These are phyloP conservation scores for Eulithis prunata DNA, from an alignment of 2,888 invertebrate species.

Conservation along the genomic window DNA sequence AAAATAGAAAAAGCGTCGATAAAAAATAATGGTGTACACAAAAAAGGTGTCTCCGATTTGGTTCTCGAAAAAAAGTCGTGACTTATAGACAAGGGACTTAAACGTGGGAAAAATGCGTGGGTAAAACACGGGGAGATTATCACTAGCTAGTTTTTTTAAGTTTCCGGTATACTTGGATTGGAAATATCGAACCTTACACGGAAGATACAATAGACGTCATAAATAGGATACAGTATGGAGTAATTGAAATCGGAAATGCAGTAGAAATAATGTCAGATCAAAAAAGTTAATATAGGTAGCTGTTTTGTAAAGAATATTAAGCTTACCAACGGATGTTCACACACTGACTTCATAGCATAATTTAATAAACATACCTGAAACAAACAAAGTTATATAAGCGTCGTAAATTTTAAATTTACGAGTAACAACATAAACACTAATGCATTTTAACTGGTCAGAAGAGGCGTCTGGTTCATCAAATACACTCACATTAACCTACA, in stretches of 20 bases:
- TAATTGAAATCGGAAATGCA: constrained; percentile 13
- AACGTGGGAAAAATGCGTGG: constrained; percentile 70
- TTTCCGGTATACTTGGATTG: constrained; percentile 52
- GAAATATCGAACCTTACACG: constrained; percentile 20
- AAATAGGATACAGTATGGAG: constrained; percentile 1
- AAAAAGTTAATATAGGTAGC: no score
- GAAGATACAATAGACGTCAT: constrained; percentile 2
- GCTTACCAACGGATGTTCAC: constrained; percentile 19
- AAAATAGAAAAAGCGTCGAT: constrained; percentile 20
- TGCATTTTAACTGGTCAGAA: constrained; percentile 34
- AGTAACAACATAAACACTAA: constrained; percentile 33
- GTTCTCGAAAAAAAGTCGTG: constrained; percentile 55
- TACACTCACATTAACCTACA: constrained; percentile 76
- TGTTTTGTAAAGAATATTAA: neutral
- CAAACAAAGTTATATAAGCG: constrained; percentile 50
- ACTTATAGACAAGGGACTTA: constrained; percentile 49
- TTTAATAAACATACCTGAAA: constrained; percentile 60
- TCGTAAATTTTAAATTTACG: constrained; percentile 27
- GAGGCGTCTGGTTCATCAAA: constrained; percentile 48
- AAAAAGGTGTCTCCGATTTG: constrained; percentile 45
- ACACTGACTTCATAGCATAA: constrained; percentile 4
- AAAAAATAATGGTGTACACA: constrained; percentile 35
- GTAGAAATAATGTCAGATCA: constrained; percentile 2
- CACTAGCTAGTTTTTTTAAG: constrained; percentile 65
- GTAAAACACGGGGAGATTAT: constrained; percentile 51